Evolutionary conservation across 2,797 vertebrate species (phyloP), one percentile per base, ranked within the genome.

Genomic region (Crenichthys baileyi): DNA sequence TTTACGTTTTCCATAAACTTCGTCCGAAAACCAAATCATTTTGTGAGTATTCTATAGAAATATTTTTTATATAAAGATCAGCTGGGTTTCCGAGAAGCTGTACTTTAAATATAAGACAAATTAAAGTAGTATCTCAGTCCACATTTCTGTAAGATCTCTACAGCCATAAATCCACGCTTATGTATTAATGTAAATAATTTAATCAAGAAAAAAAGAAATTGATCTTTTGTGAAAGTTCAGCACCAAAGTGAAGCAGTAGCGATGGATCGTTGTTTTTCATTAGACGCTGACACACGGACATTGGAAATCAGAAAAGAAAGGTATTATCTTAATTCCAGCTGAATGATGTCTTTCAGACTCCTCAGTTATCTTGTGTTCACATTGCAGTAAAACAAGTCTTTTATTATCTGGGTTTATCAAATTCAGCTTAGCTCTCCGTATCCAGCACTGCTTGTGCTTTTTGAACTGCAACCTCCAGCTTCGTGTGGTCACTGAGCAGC

Each of bases 391-490:
- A 81, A 74, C n/a, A 70, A 12, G 68, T 36, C 26, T 39, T 56
- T 9, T 56, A 39, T 76, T 15, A 41, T 58, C 20, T 0, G 2
- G 41, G 29, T 60, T 79, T 11, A 67, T 70, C 18, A 76, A 53
- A 74, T 31, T 39, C 31, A 60, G 58, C 76, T 86, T 55, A 86
- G 5, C 72, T 86, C 5, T 79, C 53, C 3, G 79, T 50, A 50
- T 90, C 81, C 83, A 96, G 87, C 0, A 90, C 94, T 68, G 88
- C 87, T 90, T 94, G 94, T 79, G 96, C 96, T 90, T 94, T 96
- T 72, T 93, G 88, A 85, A 96, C 95, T 5, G 96, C 96, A 0
- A 50, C 83, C 73, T 94, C 86, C 80, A 96, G 87, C 93, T 94
- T 85, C 8, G 70, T 41, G 22, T 75, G 92, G 81, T 96, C 92